Evolutionary conservation across 1,140 invertebrate species (phyloP).

Genomic region (Augochlora pura): DNA sequence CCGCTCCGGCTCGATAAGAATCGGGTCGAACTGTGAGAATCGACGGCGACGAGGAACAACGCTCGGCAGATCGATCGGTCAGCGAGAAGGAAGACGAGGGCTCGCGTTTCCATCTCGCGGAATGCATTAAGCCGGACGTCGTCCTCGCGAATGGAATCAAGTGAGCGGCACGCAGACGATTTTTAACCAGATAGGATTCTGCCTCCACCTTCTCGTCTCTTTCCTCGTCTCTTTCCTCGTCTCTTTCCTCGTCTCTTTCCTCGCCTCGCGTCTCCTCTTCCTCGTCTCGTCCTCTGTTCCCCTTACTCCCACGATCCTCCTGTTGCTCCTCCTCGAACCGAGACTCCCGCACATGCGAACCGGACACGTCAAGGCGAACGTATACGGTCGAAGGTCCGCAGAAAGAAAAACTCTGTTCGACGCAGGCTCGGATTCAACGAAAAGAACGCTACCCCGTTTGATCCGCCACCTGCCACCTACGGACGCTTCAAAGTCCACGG

Average conservation of each 20-base stretch:
- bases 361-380: conserved; percentile 38
- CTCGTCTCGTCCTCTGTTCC: background rate
- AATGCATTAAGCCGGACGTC: conserved; percentile 68
- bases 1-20: conserved; percentile 49
- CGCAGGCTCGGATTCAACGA: conserved; percentile 30
- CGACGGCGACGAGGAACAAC: conserved; percentile 44
- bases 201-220: conserved; percentile 38
- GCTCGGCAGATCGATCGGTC: conserved; percentile 60
- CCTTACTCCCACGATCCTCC: background rate
- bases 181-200: conserved; percentile 68
- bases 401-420: conserved; percentile 26
- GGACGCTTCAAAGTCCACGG: too few species aligned
- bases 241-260: background rate
- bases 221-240: too few species aligned
- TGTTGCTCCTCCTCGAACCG: background rate
- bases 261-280: background rate
- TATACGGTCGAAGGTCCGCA: conserved; percentile 22
- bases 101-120: conserved; percentile 64
- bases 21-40: conserved; percentile 62
- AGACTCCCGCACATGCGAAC: conserved; percentile 36
- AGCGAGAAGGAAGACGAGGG: conserved; percentile 13
- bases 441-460: background rate
- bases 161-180: conserved; percentile 70
- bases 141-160: conserved; percentile 65
- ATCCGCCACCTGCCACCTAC: background rate